These are phyloP conservation scores for Archaeoteleia sp. DNA, from an alignment of 2,888 invertebrate species.

Conservation along the genomic window DNA sequence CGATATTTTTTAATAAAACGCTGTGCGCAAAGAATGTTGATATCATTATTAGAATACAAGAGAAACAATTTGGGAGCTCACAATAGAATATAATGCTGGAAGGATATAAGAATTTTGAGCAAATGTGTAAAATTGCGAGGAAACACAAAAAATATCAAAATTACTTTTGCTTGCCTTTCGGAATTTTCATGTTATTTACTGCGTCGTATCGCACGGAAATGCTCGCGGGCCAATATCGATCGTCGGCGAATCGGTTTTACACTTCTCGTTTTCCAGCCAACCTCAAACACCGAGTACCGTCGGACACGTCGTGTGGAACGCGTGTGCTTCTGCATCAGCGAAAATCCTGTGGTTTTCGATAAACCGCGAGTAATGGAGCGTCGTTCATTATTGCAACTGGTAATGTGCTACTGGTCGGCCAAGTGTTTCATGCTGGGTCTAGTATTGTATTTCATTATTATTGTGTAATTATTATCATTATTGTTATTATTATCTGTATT, in stretches of 20 bases:
- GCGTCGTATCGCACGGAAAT: conserved; percentile 41
- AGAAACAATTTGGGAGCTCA: no score
- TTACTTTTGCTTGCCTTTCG: conserved; percentile 43
- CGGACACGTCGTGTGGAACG: conserved; percentile 52
- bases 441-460: conserved; percentile 46
- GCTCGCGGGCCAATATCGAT: conserved; percentile 48
- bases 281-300: conserved; percentile 34
- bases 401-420: conserved; percentile 55
- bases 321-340: conserved; percentile 55
- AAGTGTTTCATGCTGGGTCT: conserved; percentile 50
- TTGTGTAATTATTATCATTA: conserved; percentile 43
- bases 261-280: conserved; percentile 45
- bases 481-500: conserved; percentile 38
- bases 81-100: no score
- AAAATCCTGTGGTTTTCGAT: conserved; percentile 64
- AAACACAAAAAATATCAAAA: conserved; percentile 16
- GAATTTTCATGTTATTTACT: conserved; percentile 54
- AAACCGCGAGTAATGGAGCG: conserved; percentile 66
- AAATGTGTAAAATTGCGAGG: conserved; percentile 7
- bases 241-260: conserved; percentile 49
- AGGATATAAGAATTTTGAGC: no score
- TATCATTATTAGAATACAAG: conserved; percentile 29
- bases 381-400: conserved; percentile 67
- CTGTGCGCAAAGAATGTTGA: conserved; percentile 10
- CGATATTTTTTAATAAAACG: no score